Evolutionary conservation across 2,797 vertebrate genomes (phyloP).

Genomic region (Anolis apletophallus): DNA sequence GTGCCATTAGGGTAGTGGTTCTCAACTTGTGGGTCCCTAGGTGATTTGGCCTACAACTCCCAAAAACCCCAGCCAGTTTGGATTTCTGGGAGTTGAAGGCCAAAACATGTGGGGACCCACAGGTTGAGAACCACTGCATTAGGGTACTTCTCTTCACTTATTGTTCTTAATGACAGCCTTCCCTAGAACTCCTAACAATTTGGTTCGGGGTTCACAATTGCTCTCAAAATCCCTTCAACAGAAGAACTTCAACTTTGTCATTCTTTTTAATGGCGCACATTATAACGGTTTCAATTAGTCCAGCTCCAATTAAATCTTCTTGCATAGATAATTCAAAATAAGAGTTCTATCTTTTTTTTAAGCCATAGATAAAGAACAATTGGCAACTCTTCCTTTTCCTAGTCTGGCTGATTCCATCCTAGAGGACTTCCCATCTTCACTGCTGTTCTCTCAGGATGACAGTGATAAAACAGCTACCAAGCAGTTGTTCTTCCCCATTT

Average conservation of each 20-base stretch:
- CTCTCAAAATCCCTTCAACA: neutral
- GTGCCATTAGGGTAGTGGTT: too few relatives aligned
- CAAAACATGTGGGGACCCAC: too few relatives aligned
- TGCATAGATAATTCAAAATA: neutral
- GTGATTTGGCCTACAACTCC: too few relatives aligned
- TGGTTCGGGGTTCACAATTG: neutral
- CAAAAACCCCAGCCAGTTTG: too few relatives aligned
- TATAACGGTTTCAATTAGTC: neutral
- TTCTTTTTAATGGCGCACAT: neutral
- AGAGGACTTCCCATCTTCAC: constrained; percentile 25
- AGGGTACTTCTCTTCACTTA: neutral
- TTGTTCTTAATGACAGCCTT: neutral
- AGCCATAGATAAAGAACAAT: neutral
- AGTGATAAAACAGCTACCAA: constrained; percentile 33
- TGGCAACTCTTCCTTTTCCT: neutral
- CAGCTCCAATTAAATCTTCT: neutral
- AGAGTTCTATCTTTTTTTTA: neutral
- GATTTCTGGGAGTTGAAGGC: too few relatives aligned
- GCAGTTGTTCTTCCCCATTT: constrained; percentile 45
- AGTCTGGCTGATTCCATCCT: neutral
- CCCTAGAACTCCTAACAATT: too few relatives aligned
- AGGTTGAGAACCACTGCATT: too few relatives aligned
- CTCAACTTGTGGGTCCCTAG: too few relatives aligned
- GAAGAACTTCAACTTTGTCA: neutral
- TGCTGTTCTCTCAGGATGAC: constrained; percentile 20